Evolutionary conservation across 2,888 invertebrate genomes (phyloP), one percentile per base, ranked within the genome.

Genomic region (Gisinianus flammeolus): DNA sequence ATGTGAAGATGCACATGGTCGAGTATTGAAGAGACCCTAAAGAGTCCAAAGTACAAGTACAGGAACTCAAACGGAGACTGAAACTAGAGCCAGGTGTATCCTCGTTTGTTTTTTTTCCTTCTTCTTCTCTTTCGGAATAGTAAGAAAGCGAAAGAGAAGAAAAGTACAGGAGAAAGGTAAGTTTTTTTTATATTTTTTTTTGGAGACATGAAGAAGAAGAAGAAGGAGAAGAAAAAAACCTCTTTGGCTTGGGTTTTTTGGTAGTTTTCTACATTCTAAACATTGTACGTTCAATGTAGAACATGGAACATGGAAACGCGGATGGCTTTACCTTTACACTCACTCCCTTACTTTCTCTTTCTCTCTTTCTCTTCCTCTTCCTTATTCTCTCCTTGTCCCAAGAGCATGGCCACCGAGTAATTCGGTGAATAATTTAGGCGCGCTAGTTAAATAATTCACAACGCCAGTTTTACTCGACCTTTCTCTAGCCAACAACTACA

Each of bases 391-490:
- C n/a, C 16, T 5, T 71, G 71, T 71, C 71, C 71, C 71, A n/a
- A 28, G 71, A 71, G 71, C 56, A 52, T 54, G 56, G 71, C 71
- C 71, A 56, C 30, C 16, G 73, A 73, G 78, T 73, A 73, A 78
- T 78, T 78, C 78, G 56, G 69, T 78, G 78, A 78, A 78, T 78
- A 78, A 73, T 78, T 78, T 78, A 78, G 62, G 35, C 68, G 44
- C 56, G 44, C 69, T 58, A 73, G 62, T 73, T 78, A 78, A 78
- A 78, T 78, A 73, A 78, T 78, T 78, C 78, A 78, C 67, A 67
- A 67, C 67, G 22, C 22, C 26, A 67, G 67, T 67, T 67, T 67
- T 67, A 67, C 67, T 67, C 67, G 67, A 67, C 67, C 67, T 67
- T 67, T 67, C 67, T 31, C 33, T 33, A 44, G 19, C 44, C 44